Evolutionary conservation across 1,140 invertebrate species (phyloP), one percentile per base, ranked within the genome.

Genomic region (Agrilus planipennis): DNA sequence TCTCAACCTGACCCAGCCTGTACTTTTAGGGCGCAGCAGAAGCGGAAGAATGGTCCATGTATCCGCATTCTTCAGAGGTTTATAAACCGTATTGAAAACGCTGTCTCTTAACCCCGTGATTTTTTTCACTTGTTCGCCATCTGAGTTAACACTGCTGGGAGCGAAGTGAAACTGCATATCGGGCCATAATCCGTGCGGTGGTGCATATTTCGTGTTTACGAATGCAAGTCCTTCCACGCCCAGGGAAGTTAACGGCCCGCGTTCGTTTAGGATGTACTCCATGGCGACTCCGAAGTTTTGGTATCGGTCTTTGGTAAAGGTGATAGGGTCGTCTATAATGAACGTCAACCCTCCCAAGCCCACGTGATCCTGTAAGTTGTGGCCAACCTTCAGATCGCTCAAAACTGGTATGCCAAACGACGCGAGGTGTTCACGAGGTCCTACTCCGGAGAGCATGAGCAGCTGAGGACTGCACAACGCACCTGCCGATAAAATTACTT

Each of bases 381-480:
- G 72, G 10, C 85, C 85, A 0, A 89, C 84, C 54, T 79, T 77
- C 1, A 87, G 56, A 55, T 89, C 75, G 0, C 76, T 74, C 2
- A 88, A 45, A 0, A 85, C 70, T 0, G 79, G 79, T 41, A 90
- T 88, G 2, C 73, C 76, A 28, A 86, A 71, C 38, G 82, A 73
- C 41, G 73, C 53, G 1, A 96, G 63, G 51, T 93, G 83, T 29
- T 85, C 76, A 1, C 64, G 69, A 0, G 87, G 87, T 0, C 89
- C 89, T 1, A 93, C 73, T 0, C 90, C 90, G 14, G 85, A 90
- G 0, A 92, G 52, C 85, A 93, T 86, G 11, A 94, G 68, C n/a
- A 94, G 48, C 42, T 89, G 84, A 1, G 88, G 85, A 2, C 79
- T 77, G 21, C 81, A 78, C 10, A 91, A 73, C 0, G 87, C 75